Percentiles rank a stretch among this genome's conserved stretches.
phyloP scores from a whole-genome alignment of 2,797 vertebrate species.

The Peromyscus aztecus region DNA sequence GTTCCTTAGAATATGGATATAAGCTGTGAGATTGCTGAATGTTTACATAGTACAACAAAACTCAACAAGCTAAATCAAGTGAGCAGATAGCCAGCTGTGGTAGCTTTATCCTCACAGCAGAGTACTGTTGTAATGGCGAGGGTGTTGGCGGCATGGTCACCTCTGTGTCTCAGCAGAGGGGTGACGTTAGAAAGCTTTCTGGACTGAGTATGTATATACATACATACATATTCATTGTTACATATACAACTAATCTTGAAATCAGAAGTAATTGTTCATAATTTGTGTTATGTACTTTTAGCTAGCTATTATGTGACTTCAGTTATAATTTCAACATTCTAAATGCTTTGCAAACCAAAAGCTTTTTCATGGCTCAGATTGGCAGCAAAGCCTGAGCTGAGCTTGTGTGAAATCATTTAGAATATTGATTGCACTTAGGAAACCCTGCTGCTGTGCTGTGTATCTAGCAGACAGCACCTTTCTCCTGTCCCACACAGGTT shows the following conservation, averaged over 20 bases:
- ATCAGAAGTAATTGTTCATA: not conserved
- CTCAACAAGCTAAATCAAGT: not conserved
- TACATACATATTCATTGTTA: not conserved
- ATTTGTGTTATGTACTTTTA: conserved; percentile 55
- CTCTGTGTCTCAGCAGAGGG: conserved; percentile 27
- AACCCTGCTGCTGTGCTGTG: not conserved
- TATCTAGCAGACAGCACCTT: not conserved
- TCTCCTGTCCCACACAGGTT: not conserved
- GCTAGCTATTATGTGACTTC: not conserved
- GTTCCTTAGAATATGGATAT: conserved; percentile 29
- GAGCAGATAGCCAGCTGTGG: not conserved
- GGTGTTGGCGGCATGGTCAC: not conserved
- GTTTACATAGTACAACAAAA: not conserved
- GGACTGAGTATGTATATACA: not conserved
- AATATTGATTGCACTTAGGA: conserved; percentile 2
- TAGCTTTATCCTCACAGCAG: conserved; percentile 2
- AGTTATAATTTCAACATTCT: conserved; percentile 41
- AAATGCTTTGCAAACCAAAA: conserved; percentile 58
- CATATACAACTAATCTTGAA: conserved; percentile 40
- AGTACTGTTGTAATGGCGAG: not conserved
- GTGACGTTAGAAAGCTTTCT: not conserved
- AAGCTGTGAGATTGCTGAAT: conserved; percentile 35
- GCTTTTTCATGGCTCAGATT: conserved; percentile 28
- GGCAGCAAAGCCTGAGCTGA: not conserved
- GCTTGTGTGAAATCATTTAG: conserved; percentile 31